These are phyloP conservation scores for Trichonephila inaurata DNA, from an alignment of 1,140 invertebrate species.

Conservation along the genomic window DNA sequence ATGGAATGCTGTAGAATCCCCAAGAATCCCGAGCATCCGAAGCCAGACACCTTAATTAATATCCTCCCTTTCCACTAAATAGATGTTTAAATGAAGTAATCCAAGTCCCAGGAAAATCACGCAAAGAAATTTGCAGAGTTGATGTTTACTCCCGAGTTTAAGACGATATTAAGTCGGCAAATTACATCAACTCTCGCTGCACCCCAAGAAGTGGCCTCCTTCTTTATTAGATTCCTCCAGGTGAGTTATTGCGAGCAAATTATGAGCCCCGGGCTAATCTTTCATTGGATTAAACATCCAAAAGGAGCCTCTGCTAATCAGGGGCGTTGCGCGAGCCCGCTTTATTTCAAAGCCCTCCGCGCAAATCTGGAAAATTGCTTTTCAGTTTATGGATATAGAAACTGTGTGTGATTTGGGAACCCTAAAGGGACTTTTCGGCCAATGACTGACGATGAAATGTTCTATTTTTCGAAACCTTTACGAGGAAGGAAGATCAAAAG, in stretches of 20 bases:
- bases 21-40: neutral
- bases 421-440: neutral
- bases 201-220: neutral
- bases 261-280: constrained; percentile 31
- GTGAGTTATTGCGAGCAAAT: constrained; percentile 48
- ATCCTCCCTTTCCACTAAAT: neutral
- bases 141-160: neutral
- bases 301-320: neutral
- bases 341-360: neutral
- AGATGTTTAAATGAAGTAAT: neutral
- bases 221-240: constrained; percentile 19
- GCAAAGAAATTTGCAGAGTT: neutral
- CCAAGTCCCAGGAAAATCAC: neutral
- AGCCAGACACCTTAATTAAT: neutral
- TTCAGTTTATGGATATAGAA: constrained; percentile 14
- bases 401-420: neutral
- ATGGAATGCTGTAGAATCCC: neutral
- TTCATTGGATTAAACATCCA: constrained; percentile 14
- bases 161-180: neutral
- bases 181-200: neutral
- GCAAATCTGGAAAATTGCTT: neutral
- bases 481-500: neutral
- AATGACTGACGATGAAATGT: neutral
- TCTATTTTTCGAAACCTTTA: neutral
- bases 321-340: neutral